A percentile compares a stretch with the other conserved stretches of the same genome.
Conservation (phyloP, 1,140 invertebrate genomes). For the Arctopsyche grandis region DNA sequence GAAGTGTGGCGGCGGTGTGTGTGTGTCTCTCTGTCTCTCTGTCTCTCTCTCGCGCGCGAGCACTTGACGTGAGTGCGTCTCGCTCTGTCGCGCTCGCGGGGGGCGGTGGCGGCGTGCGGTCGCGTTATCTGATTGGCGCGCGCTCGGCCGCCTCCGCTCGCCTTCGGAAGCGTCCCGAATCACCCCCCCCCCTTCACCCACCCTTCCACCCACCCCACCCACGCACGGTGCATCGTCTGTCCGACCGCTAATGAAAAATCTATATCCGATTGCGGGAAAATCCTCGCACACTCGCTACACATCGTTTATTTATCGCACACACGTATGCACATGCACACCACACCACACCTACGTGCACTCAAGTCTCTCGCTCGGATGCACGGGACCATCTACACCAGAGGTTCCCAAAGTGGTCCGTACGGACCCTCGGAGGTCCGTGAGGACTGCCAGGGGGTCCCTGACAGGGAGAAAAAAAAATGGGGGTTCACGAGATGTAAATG, state of each 20-base stretch:
- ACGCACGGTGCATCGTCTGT: not conserved
- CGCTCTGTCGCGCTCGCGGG: not conserved
- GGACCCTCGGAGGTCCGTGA: too few relatives aligned
- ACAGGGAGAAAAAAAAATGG: too few relatives aligned
- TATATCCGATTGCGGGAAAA: not conserved
- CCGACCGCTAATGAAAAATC: conserved; percentile 16
- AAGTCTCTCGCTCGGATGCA: too few relatives aligned
- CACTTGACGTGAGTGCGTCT: not conserved
- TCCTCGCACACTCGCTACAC: not conserved
- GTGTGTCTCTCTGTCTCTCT: conserved; percentile 17
- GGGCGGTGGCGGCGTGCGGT: not conserved
- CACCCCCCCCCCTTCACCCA: not conserved
- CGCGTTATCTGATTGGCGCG: conserved; percentile 40
- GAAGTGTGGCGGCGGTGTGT: not conserved
- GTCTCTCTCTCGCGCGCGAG: not conserved
- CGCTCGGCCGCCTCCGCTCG: conserved; percentile 21
- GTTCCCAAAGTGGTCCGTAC: too few relatives aligned
- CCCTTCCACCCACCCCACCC: not conserved
- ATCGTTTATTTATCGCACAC: not conserved
- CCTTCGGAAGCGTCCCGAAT: not conserved
- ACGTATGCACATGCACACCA: too few relatives aligned
- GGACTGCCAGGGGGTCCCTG: too few relatives aligned
- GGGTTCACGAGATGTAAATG: too few relatives aligned
- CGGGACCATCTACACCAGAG: too few relatives aligned
- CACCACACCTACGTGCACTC: too few relatives aligned